phyloP scores from a whole-genome alignment of 2,797 vertebrate genomes.

The Balearica regulorum region DNA sequence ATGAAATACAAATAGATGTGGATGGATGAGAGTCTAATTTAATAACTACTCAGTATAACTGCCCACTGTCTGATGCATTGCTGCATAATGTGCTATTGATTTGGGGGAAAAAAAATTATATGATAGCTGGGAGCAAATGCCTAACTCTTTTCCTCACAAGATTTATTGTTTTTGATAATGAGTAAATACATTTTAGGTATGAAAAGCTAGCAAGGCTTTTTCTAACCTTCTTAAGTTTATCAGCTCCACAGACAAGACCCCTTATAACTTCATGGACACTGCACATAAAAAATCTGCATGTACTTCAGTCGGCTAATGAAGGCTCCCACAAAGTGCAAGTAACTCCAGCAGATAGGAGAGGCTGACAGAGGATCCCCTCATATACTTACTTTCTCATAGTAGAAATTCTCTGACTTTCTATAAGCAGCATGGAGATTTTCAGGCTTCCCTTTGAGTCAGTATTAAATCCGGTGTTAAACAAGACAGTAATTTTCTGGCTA shows the following conservation, averaged over 20 bases:
- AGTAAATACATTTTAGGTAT: slow-evolving; percentile 15
- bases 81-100: slow-evolving; percentile 31
- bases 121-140: not conserved
- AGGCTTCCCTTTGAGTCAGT: not conserved
- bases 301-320: not conserved
- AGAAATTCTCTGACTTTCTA: not conserved
- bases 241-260: not conserved
- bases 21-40: slow-evolving; percentile 41
- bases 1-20: slow-evolving; percentile 17
- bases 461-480: not conserved
- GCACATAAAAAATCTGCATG: not conserved
- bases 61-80: slow-evolving; percentile 31
- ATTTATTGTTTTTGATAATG: slow-evolving; percentile 25
- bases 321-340: not conserved
- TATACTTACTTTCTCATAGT: not conserved
- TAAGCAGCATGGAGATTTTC: not conserved
- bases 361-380: not conserved
- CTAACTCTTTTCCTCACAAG: not conserved
- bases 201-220: not conserved
- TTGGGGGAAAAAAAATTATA: slow-evolving; percentile 10
- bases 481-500: not conserved
- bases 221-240: not conserved
- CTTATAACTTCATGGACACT: not conserved
- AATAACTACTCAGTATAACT: slow-evolving; percentile 42
- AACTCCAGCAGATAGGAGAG: not conserved